Evolutionary conservation across 1,140 invertebrate species (phyloP).

Genomic region (Dryas iulia): DNA sequence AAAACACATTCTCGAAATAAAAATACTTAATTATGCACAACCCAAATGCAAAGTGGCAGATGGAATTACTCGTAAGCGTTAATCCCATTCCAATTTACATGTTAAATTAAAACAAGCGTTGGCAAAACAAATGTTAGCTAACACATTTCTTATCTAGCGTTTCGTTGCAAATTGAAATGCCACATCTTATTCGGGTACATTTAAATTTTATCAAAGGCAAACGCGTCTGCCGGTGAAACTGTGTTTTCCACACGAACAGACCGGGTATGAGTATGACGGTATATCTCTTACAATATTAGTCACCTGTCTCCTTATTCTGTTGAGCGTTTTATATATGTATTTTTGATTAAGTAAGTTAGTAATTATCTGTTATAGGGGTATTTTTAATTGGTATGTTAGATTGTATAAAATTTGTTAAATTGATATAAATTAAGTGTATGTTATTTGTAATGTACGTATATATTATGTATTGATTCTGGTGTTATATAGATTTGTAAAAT

Average conservation of each 20-base stretch:
- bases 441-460: too few species aligned
- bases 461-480: too few species aligned
- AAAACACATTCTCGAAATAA: too few species aligned
- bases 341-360: not conserved
- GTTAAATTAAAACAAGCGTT: conserved; percentile 11
- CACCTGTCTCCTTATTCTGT: conserved; percentile 12
- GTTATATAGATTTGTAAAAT: too few species aligned
- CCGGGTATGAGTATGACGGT: conserved; percentile 33
- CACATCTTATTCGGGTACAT: conserved; percentile 34
- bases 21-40: too few species aligned
- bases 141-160: conserved; percentile 17
- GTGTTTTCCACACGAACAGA: conserved; percentile 36
- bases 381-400: too few species aligned
- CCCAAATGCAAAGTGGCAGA: not conserved
- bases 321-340: not conserved
- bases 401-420: too few species aligned
- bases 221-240: conserved; percentile 30
- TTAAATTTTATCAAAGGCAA: conserved; percentile 41
- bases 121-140: conserved; percentile 11
- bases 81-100: not conserved
- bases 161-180: conserved; percentile 35
- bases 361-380: not conserved
- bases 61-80: not conserved
- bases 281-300: conserved; percentile 30
- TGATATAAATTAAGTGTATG: too few species aligned